These are phyloP conservation scores for Trissolcus japonicus DNA, from an alignment of 2,888 invertebrate genomes.

Conservation along the genomic window DNA sequence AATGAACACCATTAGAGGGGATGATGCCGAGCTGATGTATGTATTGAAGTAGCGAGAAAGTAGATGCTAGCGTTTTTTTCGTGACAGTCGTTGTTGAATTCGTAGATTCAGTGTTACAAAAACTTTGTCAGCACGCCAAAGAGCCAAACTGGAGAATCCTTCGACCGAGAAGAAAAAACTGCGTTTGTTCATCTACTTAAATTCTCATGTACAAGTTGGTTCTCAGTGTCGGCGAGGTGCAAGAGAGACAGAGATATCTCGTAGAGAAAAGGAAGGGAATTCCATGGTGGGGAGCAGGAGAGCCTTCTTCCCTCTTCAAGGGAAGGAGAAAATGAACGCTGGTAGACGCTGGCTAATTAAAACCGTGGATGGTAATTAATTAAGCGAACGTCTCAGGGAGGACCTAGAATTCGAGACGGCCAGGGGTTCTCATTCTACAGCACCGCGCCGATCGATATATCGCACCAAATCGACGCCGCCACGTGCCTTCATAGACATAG, in stretches of 20 bases:
- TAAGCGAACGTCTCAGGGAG: conserved; percentile 73
- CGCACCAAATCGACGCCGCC: conserved; percentile 28
- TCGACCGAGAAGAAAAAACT: conserved; percentile 41
- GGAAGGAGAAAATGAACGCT: conserved; percentile 50
- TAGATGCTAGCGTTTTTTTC: conserved; percentile 1
- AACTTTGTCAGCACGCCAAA: conserved; percentile 43
- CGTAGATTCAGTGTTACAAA: conserved; percentile 9
- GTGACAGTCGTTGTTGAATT: conserved; percentile 10
- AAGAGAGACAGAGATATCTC: background rate
- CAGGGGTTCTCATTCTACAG: conserved; percentile 70
- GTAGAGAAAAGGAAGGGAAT: conserved; percentile 11
- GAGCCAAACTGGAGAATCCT: conserved; percentile 59
- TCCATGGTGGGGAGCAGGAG: conserved; percentile 18
- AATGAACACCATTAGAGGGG: background rate
- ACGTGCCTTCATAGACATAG: conserved; percentile 41
- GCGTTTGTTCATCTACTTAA: conserved; percentile 27
- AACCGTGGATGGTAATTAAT: conserved; percentile 76
- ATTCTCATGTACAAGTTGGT: conserved; percentile 49
- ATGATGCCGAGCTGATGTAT: conserved; percentile 21
- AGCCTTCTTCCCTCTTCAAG: conserved; percentile 3
- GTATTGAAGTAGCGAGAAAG: conserved; percentile 10
- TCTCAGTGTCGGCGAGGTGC: conserved; percentile 59
- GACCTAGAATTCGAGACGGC: conserved; percentile 71
- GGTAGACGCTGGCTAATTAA: conserved; percentile 71
- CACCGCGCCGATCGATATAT: conserved; percentile 46